These are phyloP conservation scores for Marasmarcha lunaedactyla DNA, from an alignment of 2,888 invertebrate genomes.

Conservation along the genomic window DNA sequence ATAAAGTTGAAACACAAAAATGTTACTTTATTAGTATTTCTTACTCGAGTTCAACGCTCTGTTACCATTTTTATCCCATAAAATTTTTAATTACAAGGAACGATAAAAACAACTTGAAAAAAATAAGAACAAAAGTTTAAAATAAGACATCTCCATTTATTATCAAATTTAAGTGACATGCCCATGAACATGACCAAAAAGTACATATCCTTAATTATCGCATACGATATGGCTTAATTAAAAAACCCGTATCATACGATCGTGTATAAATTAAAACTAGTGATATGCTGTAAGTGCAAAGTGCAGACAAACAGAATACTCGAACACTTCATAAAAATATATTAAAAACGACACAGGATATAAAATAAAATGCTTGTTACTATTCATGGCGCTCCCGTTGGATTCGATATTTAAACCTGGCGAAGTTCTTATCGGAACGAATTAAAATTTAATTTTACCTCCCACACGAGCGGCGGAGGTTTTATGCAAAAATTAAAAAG, in stretches of 20 bases:
- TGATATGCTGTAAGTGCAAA: conserved; percentile 10
- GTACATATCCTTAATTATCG: not conserved
- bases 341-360: not conserved
- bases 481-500: conserved; percentile 41
- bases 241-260: conserved; percentile 22
- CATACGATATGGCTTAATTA: conserved; percentile 42
- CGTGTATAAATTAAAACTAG: conserved; percentile 30
- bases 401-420: not conserved
- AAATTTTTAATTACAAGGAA: no score
- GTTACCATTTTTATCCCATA: no score
- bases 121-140: not conserved
- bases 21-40: no score
- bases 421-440: conserved; percentile 16
- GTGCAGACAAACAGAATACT: not conserved
- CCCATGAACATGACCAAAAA: not conserved
- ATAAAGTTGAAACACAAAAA: no score
- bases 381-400: conserved; percentile 4
- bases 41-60: no score
- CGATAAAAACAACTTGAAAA: no score
- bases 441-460: conserved; percentile 26
- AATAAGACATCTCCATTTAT: not conserved
- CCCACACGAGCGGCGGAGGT: conserved; percentile 21
- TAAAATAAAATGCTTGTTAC: not conserved
- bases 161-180: not conserved
- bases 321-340: not conserved